A percentile compares a stretch with the other conserved stretches of the same genome.
Conservation (phyloP, 2,888 invertebrate species). For the Meiosimyza decipiens region DNA sequence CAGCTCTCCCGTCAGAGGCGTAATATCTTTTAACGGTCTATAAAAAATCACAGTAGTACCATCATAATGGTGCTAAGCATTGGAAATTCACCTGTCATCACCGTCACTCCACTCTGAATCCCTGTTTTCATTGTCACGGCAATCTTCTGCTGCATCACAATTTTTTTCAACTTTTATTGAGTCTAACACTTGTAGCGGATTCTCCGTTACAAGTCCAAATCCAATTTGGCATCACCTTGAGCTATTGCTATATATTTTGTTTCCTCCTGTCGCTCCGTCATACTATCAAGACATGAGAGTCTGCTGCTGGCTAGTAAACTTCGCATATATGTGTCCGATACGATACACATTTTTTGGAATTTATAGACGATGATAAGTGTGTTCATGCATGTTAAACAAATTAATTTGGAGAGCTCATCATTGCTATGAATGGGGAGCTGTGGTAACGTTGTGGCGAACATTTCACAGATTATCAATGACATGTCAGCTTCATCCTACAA, state of each 20-base stretch:
- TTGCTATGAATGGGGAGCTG: slow-evolving; percentile 18
- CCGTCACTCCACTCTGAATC: too few species aligned
- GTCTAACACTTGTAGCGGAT: neutral
- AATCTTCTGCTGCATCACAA: too few species aligned
- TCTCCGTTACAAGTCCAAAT: slow-evolving; percentile 30
- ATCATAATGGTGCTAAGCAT: too few species aligned
- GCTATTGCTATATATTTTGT: neutral
- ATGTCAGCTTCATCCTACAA: slow-evolving; percentile 18
- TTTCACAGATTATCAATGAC: slow-evolving; percentile 16
- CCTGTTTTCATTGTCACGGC: too few species aligned
- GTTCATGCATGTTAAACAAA: slow-evolving; percentile 71
- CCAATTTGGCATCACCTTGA: slow-evolving; percentile 1
- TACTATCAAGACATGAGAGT: neutral
- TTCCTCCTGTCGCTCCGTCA: neutral
- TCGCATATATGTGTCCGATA: slow-evolving; percentile 65
- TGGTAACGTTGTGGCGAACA: slow-evolving; percentile 23
- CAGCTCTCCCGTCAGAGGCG: neutral
- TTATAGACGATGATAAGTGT: slow-evolving; percentile 68
- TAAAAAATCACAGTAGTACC: too few species aligned
- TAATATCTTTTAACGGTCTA: too few species aligned
- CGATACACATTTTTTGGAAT: slow-evolving; percentile 68
- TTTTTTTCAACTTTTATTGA: too few species aligned
- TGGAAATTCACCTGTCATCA: too few species aligned
- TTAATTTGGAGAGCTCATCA: slow-evolving; percentile 72
- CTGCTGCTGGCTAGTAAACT: slow-evolving; percentile 22